These are phyloP conservation scores for Avahi laniger DNA, from an alignment of 2,797 vertebrate genomes.

Conservation along the genomic window DNA sequence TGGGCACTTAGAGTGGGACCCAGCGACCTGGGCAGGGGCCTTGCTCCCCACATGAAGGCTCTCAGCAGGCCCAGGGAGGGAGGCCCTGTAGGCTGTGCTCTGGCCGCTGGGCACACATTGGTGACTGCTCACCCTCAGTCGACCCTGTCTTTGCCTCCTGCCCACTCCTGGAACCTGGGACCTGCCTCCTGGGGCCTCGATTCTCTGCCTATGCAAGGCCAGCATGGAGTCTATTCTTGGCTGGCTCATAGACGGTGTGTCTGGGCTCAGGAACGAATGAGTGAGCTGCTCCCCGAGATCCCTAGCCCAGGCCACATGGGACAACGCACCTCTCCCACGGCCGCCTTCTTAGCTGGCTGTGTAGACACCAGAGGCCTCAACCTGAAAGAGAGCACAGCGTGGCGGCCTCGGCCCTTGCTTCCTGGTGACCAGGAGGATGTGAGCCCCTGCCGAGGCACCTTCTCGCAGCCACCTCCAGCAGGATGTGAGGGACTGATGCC, in stretches of 20 bases:
- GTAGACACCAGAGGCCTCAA: conserved; percentile 91
- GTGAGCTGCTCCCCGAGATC: neutral
- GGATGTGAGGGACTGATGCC: neutral
- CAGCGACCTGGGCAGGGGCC: neutral
- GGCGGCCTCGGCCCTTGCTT: neutral
- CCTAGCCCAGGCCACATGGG: conserved; percentile 14
- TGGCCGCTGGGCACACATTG: neutral
- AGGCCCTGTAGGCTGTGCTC: neutral
- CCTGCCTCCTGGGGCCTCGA: neutral
- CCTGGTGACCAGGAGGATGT: neutral
- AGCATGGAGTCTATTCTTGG: no score
- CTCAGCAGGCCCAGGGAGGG: neutral
- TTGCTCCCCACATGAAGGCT: neutral
- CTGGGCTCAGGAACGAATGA: no score
- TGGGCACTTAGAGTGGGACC: neutral
- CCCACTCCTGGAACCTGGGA: neutral
- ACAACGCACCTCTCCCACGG: conserved; percentile 87
- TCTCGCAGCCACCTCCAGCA: neutral
- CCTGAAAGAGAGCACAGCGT: conserved; percentile 79
- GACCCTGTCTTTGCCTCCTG: no score
- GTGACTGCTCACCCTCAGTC: neutral
- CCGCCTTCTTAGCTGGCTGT: conserved; percentile 89
- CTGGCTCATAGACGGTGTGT: fast-evolving
- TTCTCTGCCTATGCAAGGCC: neutral
- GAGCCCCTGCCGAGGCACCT: neutral